Conservation (phyloP, 2,113 vertebrate species). For the Antigone vipio region DNA sequence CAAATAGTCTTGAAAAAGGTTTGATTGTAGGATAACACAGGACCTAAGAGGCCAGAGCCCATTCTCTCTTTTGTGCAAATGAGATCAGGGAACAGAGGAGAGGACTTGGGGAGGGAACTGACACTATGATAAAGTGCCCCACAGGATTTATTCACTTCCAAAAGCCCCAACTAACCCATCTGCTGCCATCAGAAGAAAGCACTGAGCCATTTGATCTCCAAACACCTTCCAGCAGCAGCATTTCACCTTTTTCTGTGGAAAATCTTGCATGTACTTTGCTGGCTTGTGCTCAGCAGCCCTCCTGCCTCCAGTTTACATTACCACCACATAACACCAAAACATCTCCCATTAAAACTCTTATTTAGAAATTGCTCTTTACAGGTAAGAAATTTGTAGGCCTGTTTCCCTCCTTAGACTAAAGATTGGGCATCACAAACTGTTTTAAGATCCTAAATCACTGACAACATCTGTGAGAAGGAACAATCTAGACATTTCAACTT, state of each 20-base stretch:
- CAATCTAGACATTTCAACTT: background rate
- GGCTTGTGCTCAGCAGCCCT: background rate
- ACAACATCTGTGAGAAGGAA: background rate
- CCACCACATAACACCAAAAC: background rate
- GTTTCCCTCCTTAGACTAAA: background rate
- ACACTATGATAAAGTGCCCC: background rate
- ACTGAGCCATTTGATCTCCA: background rate
- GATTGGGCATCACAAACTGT: background rate
- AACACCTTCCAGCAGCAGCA: background rate
- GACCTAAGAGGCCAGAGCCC: background rate
- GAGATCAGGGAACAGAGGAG: background rate
- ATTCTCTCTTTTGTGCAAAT: conserved; percentile 13
- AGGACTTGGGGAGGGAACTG: background rate
- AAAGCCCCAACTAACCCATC: background rate
- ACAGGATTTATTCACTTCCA: background rate
- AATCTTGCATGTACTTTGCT: background rate
- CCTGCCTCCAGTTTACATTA: background rate
- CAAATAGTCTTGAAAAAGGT: background rate
- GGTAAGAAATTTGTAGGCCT: background rate
- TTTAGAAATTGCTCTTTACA: background rate
- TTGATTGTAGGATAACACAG: background rate
- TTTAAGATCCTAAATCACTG: background rate
- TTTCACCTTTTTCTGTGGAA: background rate
- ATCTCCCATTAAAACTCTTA: background rate
- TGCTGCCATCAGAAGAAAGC: conserved; percentile 11